These are phyloP conservation scores for Mnemiopsis leidyi DNA, from an alignment of 37 sponge, comb jelly and placozoan species.

Conservation along the genomic window DNA sequence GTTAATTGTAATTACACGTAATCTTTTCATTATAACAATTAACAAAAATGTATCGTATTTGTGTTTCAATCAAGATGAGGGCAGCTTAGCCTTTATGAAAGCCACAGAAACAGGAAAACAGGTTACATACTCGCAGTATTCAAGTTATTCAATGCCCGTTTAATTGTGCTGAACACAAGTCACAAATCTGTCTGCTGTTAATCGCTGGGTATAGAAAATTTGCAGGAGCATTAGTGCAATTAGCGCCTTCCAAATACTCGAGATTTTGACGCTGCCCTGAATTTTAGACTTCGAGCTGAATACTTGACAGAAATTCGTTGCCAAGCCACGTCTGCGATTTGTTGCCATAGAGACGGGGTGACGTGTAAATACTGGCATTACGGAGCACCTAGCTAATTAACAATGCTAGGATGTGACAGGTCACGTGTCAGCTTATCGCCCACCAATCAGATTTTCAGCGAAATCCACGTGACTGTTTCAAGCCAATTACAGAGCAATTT, in stretches of 20 bases:
- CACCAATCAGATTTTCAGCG: not conserved
- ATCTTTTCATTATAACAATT: no score
- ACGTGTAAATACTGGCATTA: not conserved
- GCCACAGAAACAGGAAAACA: no score
- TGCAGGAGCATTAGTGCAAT: not conserved
- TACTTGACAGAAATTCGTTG: not conserved
- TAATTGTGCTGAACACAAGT: no score
- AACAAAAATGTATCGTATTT: no score
- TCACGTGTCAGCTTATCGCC: not conserved
- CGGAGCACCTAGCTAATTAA: not conserved
- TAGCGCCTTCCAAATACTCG: not conserved
- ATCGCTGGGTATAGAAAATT: no score
- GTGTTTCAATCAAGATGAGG: no score
- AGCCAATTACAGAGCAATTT: not conserved
- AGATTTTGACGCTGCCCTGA: not conserved
- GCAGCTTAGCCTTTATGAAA: no score
- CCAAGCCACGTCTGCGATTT: not conserved
- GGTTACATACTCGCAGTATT: no score
- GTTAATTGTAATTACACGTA: no score
- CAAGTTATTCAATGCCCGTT: no score
- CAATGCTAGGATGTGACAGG: not conserved
- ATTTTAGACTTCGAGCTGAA: not conserved
- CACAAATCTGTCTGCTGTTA: not conserved
- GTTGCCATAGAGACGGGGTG: not conserved
- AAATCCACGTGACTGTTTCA: not conserved